Evolutionary conservation across 37 sponge, comb jelly and placozoan genomes (phyloP).

Genomic region (Hexactinellida sp.): DNA sequence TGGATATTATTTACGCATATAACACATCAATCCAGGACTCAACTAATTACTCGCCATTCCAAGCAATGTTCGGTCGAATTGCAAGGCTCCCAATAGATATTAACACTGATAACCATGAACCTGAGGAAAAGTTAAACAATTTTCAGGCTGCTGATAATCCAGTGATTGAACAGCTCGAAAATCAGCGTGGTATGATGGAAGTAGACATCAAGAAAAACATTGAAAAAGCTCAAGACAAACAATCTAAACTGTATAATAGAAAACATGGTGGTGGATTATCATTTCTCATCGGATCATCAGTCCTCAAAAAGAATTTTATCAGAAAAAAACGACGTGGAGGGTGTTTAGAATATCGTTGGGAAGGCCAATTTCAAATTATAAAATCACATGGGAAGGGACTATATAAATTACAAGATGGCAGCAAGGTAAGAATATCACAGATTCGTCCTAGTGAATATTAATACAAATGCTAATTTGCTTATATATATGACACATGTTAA

Average conservation of each 20-base stretch:
- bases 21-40: background rate
- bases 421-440: no score
- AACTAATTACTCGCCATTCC: background rate
- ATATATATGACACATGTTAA: no score
- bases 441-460: no score
- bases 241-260: background rate
- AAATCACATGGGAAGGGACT: background rate
- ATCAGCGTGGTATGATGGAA: background rate
- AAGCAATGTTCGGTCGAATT: background rate
- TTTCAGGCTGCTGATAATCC: background rate
- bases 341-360: background rate
- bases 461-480: no score
- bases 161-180: background rate
- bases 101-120: background rate
- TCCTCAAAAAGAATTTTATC: background rate
- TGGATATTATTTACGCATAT: background rate
- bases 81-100: background rate
- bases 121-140: background rate
- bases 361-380: background rate
- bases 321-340: no score
- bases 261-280: background rate
- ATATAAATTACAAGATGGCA: background rate
- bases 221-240: background rate
- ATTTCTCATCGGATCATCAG: no score
- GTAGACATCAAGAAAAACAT: background rate